Base-by-base conservation (phyloP, 1,140 invertebrate species). In the Portunus trituberculatus region DNA sequence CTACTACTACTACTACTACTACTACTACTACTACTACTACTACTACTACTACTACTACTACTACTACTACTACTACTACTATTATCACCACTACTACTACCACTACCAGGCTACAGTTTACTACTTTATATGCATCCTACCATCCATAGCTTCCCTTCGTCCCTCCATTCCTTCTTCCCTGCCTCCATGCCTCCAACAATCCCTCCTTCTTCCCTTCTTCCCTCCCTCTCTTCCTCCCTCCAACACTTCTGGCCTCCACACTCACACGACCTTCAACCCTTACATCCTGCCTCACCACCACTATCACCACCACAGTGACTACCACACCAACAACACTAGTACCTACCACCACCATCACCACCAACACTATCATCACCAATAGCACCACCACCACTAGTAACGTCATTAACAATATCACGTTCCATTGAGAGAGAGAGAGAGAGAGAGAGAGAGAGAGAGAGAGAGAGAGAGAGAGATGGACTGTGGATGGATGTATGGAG, bases 1-100 rank as follows among this genome's bases (percentile, higher is more conserved):
- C 59, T 76, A 16, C 20, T 76, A 16, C 67, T 76, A n/a, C 67
- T 76, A n/a, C 67, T 76, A n/a, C 20, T 76, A n/a, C 20, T 76
- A 76, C 67, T n/a, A 76, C 67, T n/a, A 76, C 67, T n/a, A 76
- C 67, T n/a, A 76, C 67, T n/a, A 76, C 67, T n/a, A 76, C 67
- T n/a, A 76, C 67, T n/a, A 59, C 67, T 76, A 76, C 67, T n/a
- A 76, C 67, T 76, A 76, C 67, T 76, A 76, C 67, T 76, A 76
- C 67, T 76, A 76, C 67, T 76, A 76, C 67, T 76, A 76, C 67
- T 76, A 76, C 67, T 76, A 76, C 67, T 76, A 76, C 67, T 76
- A 76, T 25, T n/a, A 76, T 25, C n/a, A 76, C 67, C n/a, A 76
- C 25, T n/a, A 76, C 67, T 76, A 76, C 67, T 76, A 76, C 67